phyloP scores from a whole-genome alignment of 1,140 invertebrate species.

The Monomorium pharaonis region DNA sequence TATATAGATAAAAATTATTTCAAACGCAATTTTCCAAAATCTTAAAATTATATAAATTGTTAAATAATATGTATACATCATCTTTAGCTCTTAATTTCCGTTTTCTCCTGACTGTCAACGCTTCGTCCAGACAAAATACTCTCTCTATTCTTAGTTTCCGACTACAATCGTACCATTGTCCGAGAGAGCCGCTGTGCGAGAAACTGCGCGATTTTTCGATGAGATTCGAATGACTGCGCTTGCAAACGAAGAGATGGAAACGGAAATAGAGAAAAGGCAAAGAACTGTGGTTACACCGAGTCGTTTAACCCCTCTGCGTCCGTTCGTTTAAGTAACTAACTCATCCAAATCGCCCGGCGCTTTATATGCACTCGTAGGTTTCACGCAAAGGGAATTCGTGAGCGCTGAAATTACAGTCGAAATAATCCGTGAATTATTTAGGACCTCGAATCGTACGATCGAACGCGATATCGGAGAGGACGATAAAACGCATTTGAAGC shows the following conservation, averaged over 20 bases:
- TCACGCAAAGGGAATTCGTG: constrained; percentile 44
- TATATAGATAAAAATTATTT: not conserved
- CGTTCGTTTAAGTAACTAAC: constrained; percentile 41
- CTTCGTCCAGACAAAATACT: not conserved
- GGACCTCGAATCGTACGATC: not conserved
- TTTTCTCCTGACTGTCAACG: not conserved
- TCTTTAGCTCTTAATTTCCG: not conserved
- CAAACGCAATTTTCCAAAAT: not conserved
- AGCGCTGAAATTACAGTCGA: constrained; percentile 38
- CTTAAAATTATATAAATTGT: not conserved
- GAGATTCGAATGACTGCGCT: not conserved
- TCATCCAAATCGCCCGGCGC: constrained; percentile 22
- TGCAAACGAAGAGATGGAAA: constrained; percentile 3
- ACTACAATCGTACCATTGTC: not conserved
- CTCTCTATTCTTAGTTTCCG: not conserved
- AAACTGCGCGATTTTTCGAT: not conserved
- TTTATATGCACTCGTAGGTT: constrained; percentile 16
- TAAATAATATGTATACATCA: not conserved
- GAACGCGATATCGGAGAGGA: not conserved
- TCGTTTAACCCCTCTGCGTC: constrained; percentile 16
- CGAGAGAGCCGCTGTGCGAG: not conserved
- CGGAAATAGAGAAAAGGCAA: constrained; percentile 29
- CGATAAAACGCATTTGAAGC: not conserved
- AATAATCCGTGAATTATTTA: constrained; percentile 52
- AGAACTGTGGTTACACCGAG: not conserved